A percentile compares a stretch with the other conserved stretches of the same genome.
phyloP scores from a whole-genome alignment of 2,113 vertebrate species.

The Acrocephalus kingi region DNA sequence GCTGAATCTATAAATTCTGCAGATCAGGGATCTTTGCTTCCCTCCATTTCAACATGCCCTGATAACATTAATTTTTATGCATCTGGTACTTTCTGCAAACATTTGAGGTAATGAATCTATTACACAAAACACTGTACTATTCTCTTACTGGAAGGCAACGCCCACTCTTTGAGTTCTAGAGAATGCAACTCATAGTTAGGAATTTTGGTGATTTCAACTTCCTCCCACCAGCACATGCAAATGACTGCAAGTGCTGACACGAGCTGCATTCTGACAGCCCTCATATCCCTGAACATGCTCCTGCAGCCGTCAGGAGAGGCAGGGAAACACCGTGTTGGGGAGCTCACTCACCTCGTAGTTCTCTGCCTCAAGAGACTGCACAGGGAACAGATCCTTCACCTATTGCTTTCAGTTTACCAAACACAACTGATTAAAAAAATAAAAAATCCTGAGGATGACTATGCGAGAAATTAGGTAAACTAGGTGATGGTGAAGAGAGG shows the following conservation, averaged over 20 bases:
- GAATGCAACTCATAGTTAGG: background rate
- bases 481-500: background rate
- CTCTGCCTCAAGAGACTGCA: background rate
- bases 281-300: background rate
- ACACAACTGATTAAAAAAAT: background rate
- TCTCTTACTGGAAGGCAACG: background rate
- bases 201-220: background rate
- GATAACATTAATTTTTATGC: background rate
- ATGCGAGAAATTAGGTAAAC: background rate
- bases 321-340: background rate
- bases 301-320: accelerated
- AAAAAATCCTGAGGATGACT: background rate
- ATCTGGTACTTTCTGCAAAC: background rate
- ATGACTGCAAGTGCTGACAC: background rate
- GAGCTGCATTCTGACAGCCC: background rate
- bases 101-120: background rate
- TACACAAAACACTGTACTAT: background rate
- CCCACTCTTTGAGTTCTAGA: background rate
- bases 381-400: background rate
- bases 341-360: background rate
- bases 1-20: background rate
- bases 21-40: background rate
- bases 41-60: background rate
- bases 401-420: background rate
- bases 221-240: background rate